Base-by-base conservation (phyloP, 2,113 vertebrate genomes). In the Larimichthys crocea region DNA sequence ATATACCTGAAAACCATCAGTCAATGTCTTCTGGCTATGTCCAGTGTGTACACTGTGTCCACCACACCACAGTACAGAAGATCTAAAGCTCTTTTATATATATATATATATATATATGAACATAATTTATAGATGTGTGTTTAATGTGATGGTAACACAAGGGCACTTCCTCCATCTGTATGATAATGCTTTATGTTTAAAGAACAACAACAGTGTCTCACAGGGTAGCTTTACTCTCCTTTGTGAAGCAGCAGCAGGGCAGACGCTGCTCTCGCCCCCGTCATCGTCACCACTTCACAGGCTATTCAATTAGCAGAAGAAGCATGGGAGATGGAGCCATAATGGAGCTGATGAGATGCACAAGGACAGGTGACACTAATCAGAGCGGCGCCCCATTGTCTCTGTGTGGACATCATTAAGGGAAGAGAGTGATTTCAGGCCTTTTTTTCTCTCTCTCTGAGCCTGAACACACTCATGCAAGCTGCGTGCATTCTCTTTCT, bases 311-410 rank as follows among this genome's bases (percentile, higher is more conserved):
- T 93, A 93, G 90, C 88, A 85, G 84, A 29, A 91, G 86, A 86
- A 89, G 83, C 89, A 89, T 76, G 88, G 81, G 89, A 91, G 89
- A 82, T 72, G 84, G 70, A 84, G 89, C 83, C 88, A 89, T 94
- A 93, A 94, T 93, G 91, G 90, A 90, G 82, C 88, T 92, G 92
- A 94, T 91, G 91, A 94, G 91, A 93, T 93, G 93, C 90, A 93
- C 91, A 89, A 93, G 91, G 93, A 94, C 91, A 93, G 93, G 93
- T 94, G 93, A 94, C 90, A 89, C 93, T 92, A 93, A 93, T 93
- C 92, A 93, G 83, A 88, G 83, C 69, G 87, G 90, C 89, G 73
- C 88, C 91, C 93, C 89, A 86, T 93, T 92, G 91, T 94, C 92
- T 93, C 86, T 89, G 88, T 86, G 88, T 87, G 91, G 89, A 88